These are phyloP conservation scores for Maconellicoccus hirsutus DNA, from an alignment of 1,140 invertebrate species.

Conservation along the genomic window DNA sequence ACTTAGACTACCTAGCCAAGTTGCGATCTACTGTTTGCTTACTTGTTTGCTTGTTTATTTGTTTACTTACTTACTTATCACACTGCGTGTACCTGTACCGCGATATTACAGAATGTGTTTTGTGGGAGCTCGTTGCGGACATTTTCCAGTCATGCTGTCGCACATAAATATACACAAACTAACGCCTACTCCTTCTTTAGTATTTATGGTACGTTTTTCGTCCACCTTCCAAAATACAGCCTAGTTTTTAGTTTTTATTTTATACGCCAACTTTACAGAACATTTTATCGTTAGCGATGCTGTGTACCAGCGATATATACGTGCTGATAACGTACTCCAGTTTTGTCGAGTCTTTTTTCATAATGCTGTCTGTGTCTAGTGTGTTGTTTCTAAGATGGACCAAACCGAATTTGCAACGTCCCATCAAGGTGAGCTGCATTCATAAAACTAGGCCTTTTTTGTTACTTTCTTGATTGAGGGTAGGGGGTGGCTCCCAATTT, in stretches of 20 bases:
- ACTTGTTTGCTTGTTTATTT: too few relatives aligned
- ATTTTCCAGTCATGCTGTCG: slow-evolving; percentile 70
- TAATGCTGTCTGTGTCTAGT: slow-evolving; percentile 75
- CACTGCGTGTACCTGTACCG: too few relatives aligned
- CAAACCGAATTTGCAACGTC: slow-evolving; percentile 62
- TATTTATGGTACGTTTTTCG: slow-evolving; percentile 54
- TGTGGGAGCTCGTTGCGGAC: slow-evolving; percentile 79
- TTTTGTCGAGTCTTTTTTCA: slow-evolving; percentile 87
- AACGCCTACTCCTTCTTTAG: slow-evolving; percentile 72
- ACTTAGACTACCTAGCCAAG: too few relatives aligned
- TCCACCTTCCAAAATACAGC: slow-evolving; percentile 27
- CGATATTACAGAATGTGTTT: slow-evolving; percentile 59
- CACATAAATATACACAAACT: slow-evolving; percentile 70
- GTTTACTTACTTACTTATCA: too few relatives aligned
- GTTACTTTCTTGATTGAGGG: neutral
- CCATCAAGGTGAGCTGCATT: slow-evolving; percentile 63
- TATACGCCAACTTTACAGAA: slow-evolving; percentile 49
- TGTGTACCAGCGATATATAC: slow-evolving; percentile 74
- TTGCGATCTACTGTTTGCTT: too few relatives aligned
- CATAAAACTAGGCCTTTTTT: too few relatives aligned
- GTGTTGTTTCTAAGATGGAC: slow-evolving; percentile 76
- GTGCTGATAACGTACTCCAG: slow-evolving; percentile 87
- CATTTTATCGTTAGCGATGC: slow-evolving; percentile 70
- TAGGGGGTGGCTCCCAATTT: neutral
- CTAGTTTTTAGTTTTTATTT: too few relatives aligned